Base-by-base conservation (phyloP, 2,888 invertebrate genomes). In the Keiferia lycopersicella region DNA sequence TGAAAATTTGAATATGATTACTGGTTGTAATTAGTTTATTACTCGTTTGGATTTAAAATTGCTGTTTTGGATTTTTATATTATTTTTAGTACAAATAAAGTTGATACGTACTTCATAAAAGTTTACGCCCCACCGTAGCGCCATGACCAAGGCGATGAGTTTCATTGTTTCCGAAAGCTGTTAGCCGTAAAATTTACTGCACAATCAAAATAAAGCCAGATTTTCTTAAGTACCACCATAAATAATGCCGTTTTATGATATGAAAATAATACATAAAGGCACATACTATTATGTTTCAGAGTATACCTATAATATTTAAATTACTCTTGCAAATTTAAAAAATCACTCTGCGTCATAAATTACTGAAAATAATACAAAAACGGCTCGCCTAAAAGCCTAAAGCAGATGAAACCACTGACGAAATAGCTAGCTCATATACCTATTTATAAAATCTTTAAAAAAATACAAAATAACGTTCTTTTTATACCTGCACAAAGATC, bases 91-190 rank as follows among this genome's bases (percentile, higher is more conserved):
- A 71, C 66, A 67, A 67, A 70, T 60, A 67, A 64, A 65, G 64
- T 62, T 66, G 68, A 70, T 66, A 66, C 34, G 8, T n/a, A 34
- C 65, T 69, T 65, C 61, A 61, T 61, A 50, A 61, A 61, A 60
- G 69, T 66, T 68, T 67, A 67, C 71, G 68, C 69, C 20, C 50
- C 20, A 12, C 30, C 10, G 16, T 11, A 26, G 18, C 6, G 10
- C 50, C 2, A 18, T 26, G 61, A 50, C 26, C 67, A 67, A 78
- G 73, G 3, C 73, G 71, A 73, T 74, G 73, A 16, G 10, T 22
- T 12, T 14, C 71, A 80, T 79, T 79, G 75, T 78, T 78, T 72
- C 68, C 65, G 68, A 76, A 77, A 78, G 67, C 73, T 72, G 67
- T 69, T 67, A 67, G 63, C 68, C 62, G 70, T 75, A 71, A 76